These are phyloP conservation scores for Rhyacophila brunnea DNA, from an alignment of 1,140 invertebrate genomes.

Conservation along the genomic window DNA sequence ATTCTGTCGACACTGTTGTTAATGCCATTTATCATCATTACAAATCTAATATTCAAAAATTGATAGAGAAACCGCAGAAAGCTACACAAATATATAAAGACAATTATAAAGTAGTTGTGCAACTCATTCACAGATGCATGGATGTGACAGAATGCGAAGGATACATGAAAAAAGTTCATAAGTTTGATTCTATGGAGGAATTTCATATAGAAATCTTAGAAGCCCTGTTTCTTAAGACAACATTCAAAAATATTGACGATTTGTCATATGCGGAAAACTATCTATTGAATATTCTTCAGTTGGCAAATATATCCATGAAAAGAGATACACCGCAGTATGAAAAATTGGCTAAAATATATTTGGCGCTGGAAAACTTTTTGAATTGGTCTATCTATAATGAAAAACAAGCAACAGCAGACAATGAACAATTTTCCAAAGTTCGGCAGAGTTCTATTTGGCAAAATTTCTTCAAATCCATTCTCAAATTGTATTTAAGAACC, in stretches of 20 bases:
- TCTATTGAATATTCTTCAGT: conserved; percentile 55
- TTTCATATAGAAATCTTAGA: conserved; percentile 57
- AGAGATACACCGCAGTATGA: conserved; percentile 46
- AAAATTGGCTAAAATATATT: conserved; percentile 48
- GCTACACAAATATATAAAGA: conserved; percentile 59
- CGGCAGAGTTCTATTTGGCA: conserved; percentile 61
- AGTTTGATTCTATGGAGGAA: conserved; percentile 57
- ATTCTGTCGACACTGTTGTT: conserved; percentile 45
- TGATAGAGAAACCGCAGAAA: conserved; percentile 64
- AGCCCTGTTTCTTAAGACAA: conserved; percentile 54
- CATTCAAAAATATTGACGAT: conserved; percentile 36
- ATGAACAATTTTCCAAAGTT: conserved; percentile 49
- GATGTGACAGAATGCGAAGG: conserved; percentile 54
- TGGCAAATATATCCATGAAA: conserved; percentile 56
- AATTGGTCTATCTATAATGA: conserved; percentile 35
- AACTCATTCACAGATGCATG: conserved; percentile 57
- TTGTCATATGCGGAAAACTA: conserved; percentile 53
- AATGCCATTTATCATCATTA: conserved; percentile 56
- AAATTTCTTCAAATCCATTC: conserved; percentile 62
- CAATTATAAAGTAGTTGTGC: conserved; percentile 50
- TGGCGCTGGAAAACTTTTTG: conserved; percentile 43
- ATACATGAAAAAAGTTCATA: conserved; percentile 56
- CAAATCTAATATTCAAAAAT: conserved; percentile 58
- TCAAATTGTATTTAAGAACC: conserved; percentile 64
- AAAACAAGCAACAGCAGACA: conserved; percentile 40